Conservation (phyloP, 2,797 vertebrate species). For the Sphenodon punctatus region DNA sequence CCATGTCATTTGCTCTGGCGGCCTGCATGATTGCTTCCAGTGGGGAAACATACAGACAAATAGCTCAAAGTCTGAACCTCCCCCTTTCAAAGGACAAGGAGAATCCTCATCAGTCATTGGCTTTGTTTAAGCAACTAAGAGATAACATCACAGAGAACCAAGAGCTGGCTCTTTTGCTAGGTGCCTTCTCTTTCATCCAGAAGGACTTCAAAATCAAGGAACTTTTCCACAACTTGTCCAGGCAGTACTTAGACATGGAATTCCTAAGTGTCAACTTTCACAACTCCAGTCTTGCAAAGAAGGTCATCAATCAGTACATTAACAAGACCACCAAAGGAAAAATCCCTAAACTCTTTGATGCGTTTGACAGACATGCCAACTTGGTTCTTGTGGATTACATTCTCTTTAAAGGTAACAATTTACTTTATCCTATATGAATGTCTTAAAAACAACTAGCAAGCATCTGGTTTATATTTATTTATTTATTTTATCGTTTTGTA, state of each 20-base stretch:
- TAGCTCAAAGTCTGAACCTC: constrained; percentile 80
- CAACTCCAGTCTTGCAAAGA: constrained; percentile 65
- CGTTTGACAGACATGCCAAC: constrained; percentile 74
- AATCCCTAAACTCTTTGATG: constrained; percentile 79
- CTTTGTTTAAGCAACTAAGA: constrained; percentile 82
- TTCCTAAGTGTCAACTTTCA: constrained; percentile 80
- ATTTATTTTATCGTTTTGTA: too few species aligned
- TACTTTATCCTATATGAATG: neutral
- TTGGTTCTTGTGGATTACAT: constrained; percentile 87
- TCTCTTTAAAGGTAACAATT: constrained; percentile 84
- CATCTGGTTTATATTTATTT: too few species aligned
- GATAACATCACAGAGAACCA: constrained; percentile 79
- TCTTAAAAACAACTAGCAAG: constrained; percentile 11
- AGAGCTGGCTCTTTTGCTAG: constrained; percentile 78
- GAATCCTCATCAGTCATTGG: constrained; percentile 72
- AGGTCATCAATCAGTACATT: constrained; percentile 83
- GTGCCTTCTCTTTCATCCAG: constrained; percentile 82
- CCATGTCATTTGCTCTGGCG: constrained; percentile 81
- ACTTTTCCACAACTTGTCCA: constrained; percentile 80
- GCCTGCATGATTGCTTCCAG: constrained; percentile 79
- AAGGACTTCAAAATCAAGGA: constrained; percentile 73
- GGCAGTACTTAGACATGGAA: constrained; percentile 82
- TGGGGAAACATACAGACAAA: constrained; percentile 79
- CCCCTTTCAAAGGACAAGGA: constrained; percentile 60
- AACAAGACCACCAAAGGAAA: constrained; percentile 77